Evolutionary conservation across 2,113 vertebrate genomes (phyloP).

Genomic region (Bolborhynchus lineola): DNA sequence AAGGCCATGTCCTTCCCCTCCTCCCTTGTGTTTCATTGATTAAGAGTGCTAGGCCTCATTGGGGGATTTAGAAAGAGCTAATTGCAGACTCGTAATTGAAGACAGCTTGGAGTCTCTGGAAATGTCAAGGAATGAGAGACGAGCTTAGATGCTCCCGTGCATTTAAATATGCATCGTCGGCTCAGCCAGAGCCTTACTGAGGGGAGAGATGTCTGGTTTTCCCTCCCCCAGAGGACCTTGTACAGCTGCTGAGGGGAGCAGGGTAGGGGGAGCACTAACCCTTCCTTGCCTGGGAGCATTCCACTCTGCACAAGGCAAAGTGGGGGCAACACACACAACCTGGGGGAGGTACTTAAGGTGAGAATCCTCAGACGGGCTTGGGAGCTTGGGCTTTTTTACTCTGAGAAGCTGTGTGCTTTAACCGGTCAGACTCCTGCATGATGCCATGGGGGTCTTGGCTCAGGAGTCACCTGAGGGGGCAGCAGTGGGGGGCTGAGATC

Average conservation of each 20-base stretch:
- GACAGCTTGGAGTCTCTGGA: slow-evolving; percentile 54
- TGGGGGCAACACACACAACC: too few relatives aligned
- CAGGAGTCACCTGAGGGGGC: neutral
- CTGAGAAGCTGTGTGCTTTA: neutral
- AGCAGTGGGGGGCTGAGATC: neutral
- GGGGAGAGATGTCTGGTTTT: neutral
- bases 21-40: slow-evolving; percentile 53
- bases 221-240: neutral
- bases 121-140: slow-evolving; percentile 60
- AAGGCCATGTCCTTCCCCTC: slow-evolving; percentile 18
- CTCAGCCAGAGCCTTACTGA: neutral
- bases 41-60: slow-evolving; percentile 46
- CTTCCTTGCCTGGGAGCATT: neutral
- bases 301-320: neutral
- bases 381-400: neutral
- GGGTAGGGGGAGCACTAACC: neutral
- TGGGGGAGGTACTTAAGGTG: neutral
- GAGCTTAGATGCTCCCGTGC: slow-evolving; percentile 13
- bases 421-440: neutral
- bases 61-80: slow-evolving; percentile 61
- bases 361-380: neutral
- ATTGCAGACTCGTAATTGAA: slow-evolving; percentile 63
- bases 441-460: neutral
- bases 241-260: neutral
- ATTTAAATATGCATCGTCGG: neutral